Conservation (phyloP, 2,888 invertebrate genomes). For the Cheilosia variabilis region DNA sequence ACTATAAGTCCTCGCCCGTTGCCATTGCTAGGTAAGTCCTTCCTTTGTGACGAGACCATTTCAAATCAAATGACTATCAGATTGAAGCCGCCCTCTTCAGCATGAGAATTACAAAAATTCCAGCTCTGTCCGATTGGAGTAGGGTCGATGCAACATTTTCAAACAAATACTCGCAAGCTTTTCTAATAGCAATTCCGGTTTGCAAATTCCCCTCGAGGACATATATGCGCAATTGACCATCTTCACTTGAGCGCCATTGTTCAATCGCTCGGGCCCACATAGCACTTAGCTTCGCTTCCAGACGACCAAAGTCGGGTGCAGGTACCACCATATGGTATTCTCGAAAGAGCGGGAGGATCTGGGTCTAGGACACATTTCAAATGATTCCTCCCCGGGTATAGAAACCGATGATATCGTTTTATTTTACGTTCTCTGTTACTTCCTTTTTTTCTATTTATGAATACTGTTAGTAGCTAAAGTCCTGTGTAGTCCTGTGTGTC, state of each 20-base stretch:
- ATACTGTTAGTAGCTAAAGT: constrained; percentile 9
- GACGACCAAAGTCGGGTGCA: constrained; percentile 30
- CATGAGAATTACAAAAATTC: no score
- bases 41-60: no score
- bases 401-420: constrained; percentile 46
- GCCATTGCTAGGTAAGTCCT: no score
- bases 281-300: constrained; percentile 20
- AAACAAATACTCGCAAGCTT: no score
- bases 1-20: no score
- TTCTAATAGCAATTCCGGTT: neutral
- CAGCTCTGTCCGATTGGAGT: no score
- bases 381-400: constrained; percentile 27
- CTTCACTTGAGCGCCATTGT: neutral
- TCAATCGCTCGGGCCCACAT: constrained; percentile 52
- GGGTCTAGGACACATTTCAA: constrained; percentile 43
- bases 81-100: no score
- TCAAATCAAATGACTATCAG: no score
- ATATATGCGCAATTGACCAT: constrained; percentile 15
- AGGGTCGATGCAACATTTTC: no score
- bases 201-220: neutral
- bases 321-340: constrained; percentile 28
- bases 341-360: neutral
- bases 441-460: constrained; percentile 41
- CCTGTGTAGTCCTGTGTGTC: constrained; percentile 17
- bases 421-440: constrained; percentile 23